These are phyloP conservation scores for Lysiphlebus fabarum DNA, from an alignment of 1,140 invertebrate species.

Conservation along the genomic window DNA sequence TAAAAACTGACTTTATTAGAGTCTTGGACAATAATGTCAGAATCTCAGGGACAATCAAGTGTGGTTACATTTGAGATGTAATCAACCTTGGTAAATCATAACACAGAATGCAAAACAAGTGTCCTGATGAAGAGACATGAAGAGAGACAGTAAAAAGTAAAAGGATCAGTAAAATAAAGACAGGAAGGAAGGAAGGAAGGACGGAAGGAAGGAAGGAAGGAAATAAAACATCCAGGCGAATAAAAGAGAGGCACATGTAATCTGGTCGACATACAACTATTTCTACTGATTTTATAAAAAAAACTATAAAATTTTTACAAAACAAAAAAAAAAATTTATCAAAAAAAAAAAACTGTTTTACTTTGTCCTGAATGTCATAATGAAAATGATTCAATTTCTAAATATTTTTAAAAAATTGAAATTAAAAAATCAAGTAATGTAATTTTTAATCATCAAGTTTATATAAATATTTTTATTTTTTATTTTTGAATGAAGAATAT, in stretches of 20 bases:
- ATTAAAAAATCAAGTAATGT: background rate
- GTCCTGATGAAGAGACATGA: too few relatives aligned
- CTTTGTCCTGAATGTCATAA: too few relatives aligned
- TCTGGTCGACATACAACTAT: constrained; percentile 44
- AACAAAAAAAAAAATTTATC: constrained; percentile 1
- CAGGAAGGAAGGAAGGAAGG: constrained; percentile 11
- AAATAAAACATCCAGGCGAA: constrained; percentile 30
- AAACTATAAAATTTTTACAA: background rate
- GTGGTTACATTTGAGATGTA: constrained; percentile 23
- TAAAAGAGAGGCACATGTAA: constrained; percentile 43
- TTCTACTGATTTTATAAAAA: background rate
- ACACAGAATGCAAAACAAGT: constrained; percentile 17
- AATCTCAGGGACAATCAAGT: background rate
- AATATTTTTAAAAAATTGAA: background rate
- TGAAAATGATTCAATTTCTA: too few relatives aligned
- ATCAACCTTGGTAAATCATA: constrained; percentile 42
- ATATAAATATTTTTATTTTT: background rate
- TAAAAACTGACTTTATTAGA: background rate
- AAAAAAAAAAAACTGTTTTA: background rate
- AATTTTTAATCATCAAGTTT: background rate
- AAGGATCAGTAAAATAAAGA: background rate
- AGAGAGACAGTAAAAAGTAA: too few relatives aligned
- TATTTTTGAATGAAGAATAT: constrained; percentile 37
- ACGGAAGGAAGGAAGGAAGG: constrained; percentile 22
- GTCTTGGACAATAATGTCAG: background rate